A percentile compares a stretch with the other conserved stretches of the same genome.
These are phyloP conservation scores for Laupala kohalensis DNA, from an alignment of 1,140 invertebrate species.

Conservation along the genomic window DNA sequence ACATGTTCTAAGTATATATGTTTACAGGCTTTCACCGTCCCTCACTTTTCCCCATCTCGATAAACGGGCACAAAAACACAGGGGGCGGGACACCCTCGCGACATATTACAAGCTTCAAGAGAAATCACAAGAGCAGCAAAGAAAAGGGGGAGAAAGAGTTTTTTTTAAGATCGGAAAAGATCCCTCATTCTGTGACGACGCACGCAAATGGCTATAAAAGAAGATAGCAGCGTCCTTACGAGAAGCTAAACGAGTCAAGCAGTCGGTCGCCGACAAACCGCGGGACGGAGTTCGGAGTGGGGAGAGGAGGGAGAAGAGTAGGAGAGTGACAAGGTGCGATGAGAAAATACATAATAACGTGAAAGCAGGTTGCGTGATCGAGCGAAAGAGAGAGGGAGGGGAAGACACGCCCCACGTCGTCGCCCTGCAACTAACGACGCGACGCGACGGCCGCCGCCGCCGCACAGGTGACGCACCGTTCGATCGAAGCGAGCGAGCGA, in stretches of 20 bases:
- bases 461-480: too few relatives aligned
- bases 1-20: neutral
- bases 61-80: neutral
- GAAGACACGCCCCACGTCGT: neutral
- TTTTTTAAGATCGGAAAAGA: too few relatives aligned
- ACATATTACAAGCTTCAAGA: neutral
- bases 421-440: neutral
- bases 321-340: neutral
- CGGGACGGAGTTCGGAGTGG: neutral
- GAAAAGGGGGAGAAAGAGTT: too few relatives aligned
- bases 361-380: neutral
- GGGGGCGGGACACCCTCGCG: neutral
- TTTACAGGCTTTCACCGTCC: neutral
- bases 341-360: neutral
- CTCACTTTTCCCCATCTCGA: neutral
- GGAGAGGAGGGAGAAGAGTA: neutral
- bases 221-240: neutral
- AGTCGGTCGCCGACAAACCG: neutral
- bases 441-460: neutral
- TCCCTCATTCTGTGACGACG: neutral
- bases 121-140: neutral
- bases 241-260: neutral
- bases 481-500: too few relatives aligned
- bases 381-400: neutral
- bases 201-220: neutral